A percentile compares a stretch with the other conserved stretches of the same genome.
phyloP scores from a whole-genome alignment of 2,888 invertebrate genomes.

The Lepetodrilus schrolli region DNA sequence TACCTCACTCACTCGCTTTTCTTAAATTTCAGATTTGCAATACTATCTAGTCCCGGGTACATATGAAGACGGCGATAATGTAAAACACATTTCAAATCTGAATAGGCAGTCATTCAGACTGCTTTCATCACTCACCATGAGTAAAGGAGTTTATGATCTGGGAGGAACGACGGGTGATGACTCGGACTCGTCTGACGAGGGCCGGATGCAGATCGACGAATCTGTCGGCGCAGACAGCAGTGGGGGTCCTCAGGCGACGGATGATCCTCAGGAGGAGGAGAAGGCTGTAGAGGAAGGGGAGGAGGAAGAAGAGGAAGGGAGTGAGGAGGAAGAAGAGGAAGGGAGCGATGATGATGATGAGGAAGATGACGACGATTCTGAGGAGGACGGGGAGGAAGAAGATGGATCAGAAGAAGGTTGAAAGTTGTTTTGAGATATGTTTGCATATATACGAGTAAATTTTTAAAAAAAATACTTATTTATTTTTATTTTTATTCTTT shows the following conservation, averaged over 20 bases:
- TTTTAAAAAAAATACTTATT: no score
- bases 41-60: no score
- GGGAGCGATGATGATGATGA: slow-evolving; percentile 27
- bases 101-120: no score
- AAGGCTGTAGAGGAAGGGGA: no score
- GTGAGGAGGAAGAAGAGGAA: slow-evolving; percentile 18
- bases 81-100: no score
- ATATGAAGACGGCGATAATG: no score
- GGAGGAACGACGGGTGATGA: neutral
- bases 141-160: neutral
- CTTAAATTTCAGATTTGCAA: no score
- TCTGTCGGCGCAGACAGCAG: neutral
- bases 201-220: slow-evolving; percentile 20
- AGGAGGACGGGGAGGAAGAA: slow-evolving; percentile 30
- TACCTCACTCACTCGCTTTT: no score
- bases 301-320: slow-evolving; percentile 32
- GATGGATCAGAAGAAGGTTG: slow-evolving; percentile 37
- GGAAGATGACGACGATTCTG: slow-evolving; percentile 24
- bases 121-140: no score
- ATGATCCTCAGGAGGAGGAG: slow-evolving; percentile 38
- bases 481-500: no score
- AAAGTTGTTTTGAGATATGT: no score
- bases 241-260: slow-evolving; percentile 21
- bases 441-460: no score
- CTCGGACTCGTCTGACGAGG: slow-evolving; percentile 25